These are phyloP conservation scores for Parelbella ahira DNA, from an alignment of 2,888 invertebrate species.

Conservation along the genomic window DNA sequence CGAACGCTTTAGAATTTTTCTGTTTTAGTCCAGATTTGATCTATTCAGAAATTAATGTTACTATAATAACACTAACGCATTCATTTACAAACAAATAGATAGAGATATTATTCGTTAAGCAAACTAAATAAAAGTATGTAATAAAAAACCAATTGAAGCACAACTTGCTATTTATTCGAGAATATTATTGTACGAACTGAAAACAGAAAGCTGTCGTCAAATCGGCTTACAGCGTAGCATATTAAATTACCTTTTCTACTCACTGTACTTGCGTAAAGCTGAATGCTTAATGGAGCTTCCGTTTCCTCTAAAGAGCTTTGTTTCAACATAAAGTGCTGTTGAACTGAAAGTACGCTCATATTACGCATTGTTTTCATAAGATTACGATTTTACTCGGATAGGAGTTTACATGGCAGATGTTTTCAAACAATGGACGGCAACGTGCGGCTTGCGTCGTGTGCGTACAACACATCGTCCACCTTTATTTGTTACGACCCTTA, in stretches of 20 bases:
- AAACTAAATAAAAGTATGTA: too few species aligned
- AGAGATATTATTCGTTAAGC: too few species aligned
- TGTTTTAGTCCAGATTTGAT: too few species aligned
- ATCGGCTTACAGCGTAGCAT: too few species aligned
- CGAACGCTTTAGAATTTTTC: background rate
- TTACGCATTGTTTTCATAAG: conserved; percentile 22
- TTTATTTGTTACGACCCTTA: conserved; percentile 5
- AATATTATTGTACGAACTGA: too few species aligned
- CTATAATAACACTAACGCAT: too few species aligned
- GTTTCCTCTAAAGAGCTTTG: conserved; percentile 24
- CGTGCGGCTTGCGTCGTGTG: conserved; percentile 4
- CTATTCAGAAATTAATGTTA: too few species aligned
- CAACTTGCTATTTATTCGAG: too few species aligned
- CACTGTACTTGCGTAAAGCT: conserved; percentile 13
- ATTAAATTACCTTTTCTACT: conserved; percentile 13
- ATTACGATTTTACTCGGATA: conserved; percentile 23
- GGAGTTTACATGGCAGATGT: conserved; percentile 30
- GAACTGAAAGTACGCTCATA: conserved; percentile 16
- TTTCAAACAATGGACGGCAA: conserved; percentile 28
- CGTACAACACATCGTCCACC: too few species aligned
- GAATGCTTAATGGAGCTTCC: conserved; percentile 19
- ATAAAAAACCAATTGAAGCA: too few species aligned
- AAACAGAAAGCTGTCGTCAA: too few species aligned
- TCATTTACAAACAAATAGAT: too few species aligned
- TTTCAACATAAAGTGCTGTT: conserved; percentile 26